Evolutionary conservation across 2,113 vertebrate genomes (phyloP).

Genomic region (Amphiprion ocellaris): DNA sequence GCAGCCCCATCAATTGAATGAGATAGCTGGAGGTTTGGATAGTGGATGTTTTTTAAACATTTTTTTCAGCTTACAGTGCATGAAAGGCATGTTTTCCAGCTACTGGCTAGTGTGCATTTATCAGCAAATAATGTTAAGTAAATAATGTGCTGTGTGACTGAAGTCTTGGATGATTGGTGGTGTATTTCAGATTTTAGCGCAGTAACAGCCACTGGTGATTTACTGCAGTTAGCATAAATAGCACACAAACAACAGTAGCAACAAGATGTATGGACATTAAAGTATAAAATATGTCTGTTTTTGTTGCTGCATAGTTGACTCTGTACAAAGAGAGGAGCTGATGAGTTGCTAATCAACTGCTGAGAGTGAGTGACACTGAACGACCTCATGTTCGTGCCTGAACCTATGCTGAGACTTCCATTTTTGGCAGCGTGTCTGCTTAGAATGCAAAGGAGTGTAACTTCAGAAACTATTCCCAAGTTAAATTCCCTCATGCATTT

Average conservation of each 20-base stretch:
- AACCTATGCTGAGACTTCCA: neutral
- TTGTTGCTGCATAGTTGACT: slow-evolving; percentile 4
- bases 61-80: neutral
- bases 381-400: slow-evolving; percentile 10
- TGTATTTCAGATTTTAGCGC: slow-evolving; percentile 16
- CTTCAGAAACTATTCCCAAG: slow-evolving; percentile 3
- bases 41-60: neutral
- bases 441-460: slow-evolving; percentile 8
- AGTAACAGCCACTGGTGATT: slow-evolving; percentile 10
- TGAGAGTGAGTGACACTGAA: slow-evolving; percentile 9
- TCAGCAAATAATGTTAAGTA: slow-evolving; percentile 13
- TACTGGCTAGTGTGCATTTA: neutral
- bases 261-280: neutral
- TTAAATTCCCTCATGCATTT: neutral
- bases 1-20: slow-evolving; percentile 12
- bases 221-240: slow-evolving; percentile 17
- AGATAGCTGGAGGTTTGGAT: neutral
- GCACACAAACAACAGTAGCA: neutral
- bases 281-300: slow-evolving; percentile 13
- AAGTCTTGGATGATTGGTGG: neutral
- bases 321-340: slow-evolving; percentile 10
- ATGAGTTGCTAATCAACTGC: slow-evolving; percentile 29
- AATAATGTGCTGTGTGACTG: slow-evolving; percentile 14
- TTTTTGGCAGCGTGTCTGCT: slow-evolving; percentile 19
- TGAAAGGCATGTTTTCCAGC: neutral